Evolutionary conservation across 2,797 vertebrate species (phyloP), one percentile per base, ranked within the genome.

Genomic region (Microctenopoma stevenorrisi): DNA sequence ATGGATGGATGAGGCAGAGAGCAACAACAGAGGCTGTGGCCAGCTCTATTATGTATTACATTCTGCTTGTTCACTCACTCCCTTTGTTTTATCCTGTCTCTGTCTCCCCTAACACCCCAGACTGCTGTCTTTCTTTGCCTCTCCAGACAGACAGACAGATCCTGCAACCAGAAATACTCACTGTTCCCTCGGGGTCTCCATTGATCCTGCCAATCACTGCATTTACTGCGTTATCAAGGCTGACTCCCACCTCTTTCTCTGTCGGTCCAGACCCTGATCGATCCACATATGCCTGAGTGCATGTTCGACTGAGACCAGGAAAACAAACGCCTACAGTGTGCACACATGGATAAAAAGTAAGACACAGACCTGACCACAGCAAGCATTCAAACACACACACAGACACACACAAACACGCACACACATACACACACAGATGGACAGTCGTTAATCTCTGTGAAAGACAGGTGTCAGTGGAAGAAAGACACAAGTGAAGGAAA

Each of bases 191-290:
- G 76, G 72, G 86, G 66, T 77, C 50, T 72, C 63, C 70, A 90
- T 82, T 82, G 82, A 90, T 85, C 76, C 82, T 82, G 89, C 83
- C 92, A 90, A 83, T 92, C 90, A 89, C 85, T 80, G 87, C 59
- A 91, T 89, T 86, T 81, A 85, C 71, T 72, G 68, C 51, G 74
- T 85, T 74, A 85, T 94, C 88, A 83, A 85, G 79, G 72, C 60
- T 16, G 53, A 63, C 84, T 81, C 67, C 60, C 74, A 69, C 78
- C 77, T 77, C 67, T 67, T 53, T 67, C 63, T 67, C 48, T 6
- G 12, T 43, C 25, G 49, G 64, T 51, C 47, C 61, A 56, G 78
- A 60, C 53, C 58, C 35, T 0, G 8, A 86, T 87, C 65, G 53
- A 85, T 86, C 37, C 0, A 1, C 3, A 2, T 64, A n/a, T 28